Evolutionary conservation across 2,888 invertebrate species (phyloP).

Genomic region (Deilephila elpenor): DNA sequence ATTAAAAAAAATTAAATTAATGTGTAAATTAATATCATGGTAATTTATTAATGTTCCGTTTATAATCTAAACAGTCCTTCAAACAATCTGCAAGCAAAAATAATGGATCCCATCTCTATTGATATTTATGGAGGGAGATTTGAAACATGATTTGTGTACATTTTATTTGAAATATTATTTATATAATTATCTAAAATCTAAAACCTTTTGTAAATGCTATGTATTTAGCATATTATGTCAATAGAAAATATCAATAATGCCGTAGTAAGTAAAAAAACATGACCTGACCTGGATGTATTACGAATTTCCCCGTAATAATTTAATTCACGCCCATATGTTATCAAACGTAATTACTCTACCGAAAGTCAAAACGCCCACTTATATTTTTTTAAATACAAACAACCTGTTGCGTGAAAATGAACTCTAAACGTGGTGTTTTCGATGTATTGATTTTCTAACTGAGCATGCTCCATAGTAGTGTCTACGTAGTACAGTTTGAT

Average conservation of each 20-base stretch:
- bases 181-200: not conserved
- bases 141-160: not conserved
- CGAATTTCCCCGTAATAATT: not conserved
- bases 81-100: too few species aligned
- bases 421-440: constrained; percentile 47
- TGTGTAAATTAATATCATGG: too few species aligned
- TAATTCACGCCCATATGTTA: not conserved
- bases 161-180: not conserved
- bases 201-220: not conserved
- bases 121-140: not conserved
- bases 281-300: not conserved
- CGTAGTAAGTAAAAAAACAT: too few species aligned
- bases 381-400: constrained; percentile 32
- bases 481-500: constrained; percentile 60
- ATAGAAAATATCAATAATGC: too few species aligned
- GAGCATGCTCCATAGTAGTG: constrained; percentile 71
- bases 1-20: too few species aligned
- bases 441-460: constrained; percentile 75
- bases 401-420: constrained; percentile 67
- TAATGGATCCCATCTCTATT: too few species aligned
- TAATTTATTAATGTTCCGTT: too few species aligned
- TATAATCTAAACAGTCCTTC: too few species aligned
- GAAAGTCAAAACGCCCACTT: not conserved
- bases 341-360: not conserved
- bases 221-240: not conserved